A percentile compares a stretch with the other conserved stretches of the same genome.
phyloP scores from a whole-genome alignment of 2,888 invertebrate species.

The Polyommatus iphigenia region DNA sequence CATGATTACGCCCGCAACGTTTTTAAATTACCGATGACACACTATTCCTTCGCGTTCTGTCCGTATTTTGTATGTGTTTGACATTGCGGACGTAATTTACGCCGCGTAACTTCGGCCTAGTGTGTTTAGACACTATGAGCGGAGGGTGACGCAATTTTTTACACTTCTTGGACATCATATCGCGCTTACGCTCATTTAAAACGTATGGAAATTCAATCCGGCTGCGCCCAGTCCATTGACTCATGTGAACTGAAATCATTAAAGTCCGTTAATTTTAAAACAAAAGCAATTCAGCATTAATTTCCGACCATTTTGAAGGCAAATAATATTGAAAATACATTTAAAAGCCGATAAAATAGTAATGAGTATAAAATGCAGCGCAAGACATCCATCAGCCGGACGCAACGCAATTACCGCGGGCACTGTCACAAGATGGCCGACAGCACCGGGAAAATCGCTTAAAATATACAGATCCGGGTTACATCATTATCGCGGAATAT shows the following conservation, averaged over 20 bases:
- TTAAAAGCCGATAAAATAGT: slow-evolving; percentile 9
- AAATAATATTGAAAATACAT: slow-evolving; percentile 22
- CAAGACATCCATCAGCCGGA: slow-evolving; percentile 16
- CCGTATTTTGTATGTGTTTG: no score
- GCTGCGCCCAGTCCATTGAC: not conserved
- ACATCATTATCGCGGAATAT: slow-evolving; percentile 4
- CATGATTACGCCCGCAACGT: no score
- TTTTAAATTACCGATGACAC: no score
- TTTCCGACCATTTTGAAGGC: not conserved
- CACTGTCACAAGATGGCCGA: slow-evolving; percentile 17
- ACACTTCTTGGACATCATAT: not conserved
- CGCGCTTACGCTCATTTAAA: not conserved
- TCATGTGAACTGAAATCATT: not conserved
- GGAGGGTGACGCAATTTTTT: not conserved
- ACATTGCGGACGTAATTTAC: no score
- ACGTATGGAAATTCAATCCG: not conserved
- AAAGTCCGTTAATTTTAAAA: not conserved
- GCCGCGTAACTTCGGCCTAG: no score
- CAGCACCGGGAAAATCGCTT: not conserved
- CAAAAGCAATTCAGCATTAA: slow-evolving; percentile 14
- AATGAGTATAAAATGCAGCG: slow-evolving; percentile 16
- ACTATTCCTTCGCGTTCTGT: no score
- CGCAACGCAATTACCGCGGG: slow-evolving; percentile 10
- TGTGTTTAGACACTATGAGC: no score
- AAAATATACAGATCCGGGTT: slow-evolving; percentile 5